Evolutionary conservation across 2,888 invertebrate species (phyloP).

Genomic region (Clusia tigrina): DNA sequence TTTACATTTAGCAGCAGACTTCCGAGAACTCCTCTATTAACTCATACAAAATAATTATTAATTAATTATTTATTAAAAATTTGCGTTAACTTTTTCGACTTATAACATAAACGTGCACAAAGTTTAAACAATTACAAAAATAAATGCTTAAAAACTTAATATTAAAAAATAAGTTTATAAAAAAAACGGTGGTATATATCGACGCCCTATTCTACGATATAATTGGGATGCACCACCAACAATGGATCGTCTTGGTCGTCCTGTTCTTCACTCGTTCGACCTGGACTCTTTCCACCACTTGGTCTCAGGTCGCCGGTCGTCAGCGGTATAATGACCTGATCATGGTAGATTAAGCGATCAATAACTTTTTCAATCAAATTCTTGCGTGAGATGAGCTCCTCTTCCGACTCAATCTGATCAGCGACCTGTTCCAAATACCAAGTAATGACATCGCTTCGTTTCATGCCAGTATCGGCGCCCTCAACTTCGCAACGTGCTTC

Average conservation of each 20-base stretch:
- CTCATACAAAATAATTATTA: too few species aligned
- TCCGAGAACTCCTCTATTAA: too few species aligned
- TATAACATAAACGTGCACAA: too few species aligned
- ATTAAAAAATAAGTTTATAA: too few species aligned
- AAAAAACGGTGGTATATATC: too few species aligned
- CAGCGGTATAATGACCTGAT: conserved; percentile 63
- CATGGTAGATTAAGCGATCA: conserved; percentile 84
- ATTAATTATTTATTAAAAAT: too few species aligned
- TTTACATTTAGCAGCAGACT: too few species aligned
- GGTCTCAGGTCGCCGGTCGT: conserved; percentile 55
- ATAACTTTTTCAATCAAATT: conserved; percentile 92
- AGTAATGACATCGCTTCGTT: conserved; percentile 82
- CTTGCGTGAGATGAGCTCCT: conserved; percentile 88
- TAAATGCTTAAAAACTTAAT: neutral
- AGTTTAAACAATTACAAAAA: too few species aligned
- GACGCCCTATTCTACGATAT: conserved; percentile 75
- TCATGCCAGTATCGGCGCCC: conserved; percentile 73
- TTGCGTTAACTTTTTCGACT: too few species aligned
- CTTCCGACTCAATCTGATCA: conserved; percentile 88
- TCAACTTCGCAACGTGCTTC: conserved; percentile 75
- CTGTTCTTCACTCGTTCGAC: conserved; percentile 21
- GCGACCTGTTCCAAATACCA: conserved; percentile 94
- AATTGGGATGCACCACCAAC: conserved; percentile 96
- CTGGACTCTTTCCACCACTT: conserved; percentile 30
- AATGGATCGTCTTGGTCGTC: conserved; percentile 69